Conservation (phyloP, 2,113 vertebrate genomes). For the Anser cygnoides region DNA sequence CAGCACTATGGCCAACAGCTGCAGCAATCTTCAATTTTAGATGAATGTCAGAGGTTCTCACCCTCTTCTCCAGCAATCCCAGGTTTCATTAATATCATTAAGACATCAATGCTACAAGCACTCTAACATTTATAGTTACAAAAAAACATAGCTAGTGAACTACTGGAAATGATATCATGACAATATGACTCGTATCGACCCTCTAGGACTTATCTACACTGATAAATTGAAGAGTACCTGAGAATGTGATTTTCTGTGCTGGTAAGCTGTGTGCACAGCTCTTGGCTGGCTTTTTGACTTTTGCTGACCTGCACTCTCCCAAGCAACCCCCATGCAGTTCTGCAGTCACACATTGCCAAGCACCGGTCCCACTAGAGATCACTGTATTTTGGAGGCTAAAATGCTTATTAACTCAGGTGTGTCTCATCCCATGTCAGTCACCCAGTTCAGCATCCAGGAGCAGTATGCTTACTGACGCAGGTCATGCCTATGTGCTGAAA, state of each 20-base stretch:
- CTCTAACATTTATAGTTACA: neutral
- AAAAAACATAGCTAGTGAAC: neutral
- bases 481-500: neutral
- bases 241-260: neutral
- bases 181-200: neutral
- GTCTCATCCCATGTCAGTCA: neutral
- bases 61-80: neutral
- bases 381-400: neutral
- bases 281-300: neutral
- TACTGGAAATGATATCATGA: neutral
- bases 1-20: constrained; percentile 9
- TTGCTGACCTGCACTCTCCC: neutral
- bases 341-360: neutral
- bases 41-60: constrained; percentile 5
- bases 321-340: neutral
- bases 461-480: neutral
- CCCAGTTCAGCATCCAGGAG: neutral
- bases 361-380: neutral
- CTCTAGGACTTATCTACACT: neutral
- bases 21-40: constrained; percentile 19
- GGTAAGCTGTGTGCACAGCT: neutral
- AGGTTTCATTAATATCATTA: neutral
- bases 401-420: neutral
- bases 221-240: neutral
- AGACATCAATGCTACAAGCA: neutral